These are phyloP conservation scores for Anorthoa munda DNA, from an alignment of 2,888 invertebrate genomes.

Conservation along the genomic window DNA sequence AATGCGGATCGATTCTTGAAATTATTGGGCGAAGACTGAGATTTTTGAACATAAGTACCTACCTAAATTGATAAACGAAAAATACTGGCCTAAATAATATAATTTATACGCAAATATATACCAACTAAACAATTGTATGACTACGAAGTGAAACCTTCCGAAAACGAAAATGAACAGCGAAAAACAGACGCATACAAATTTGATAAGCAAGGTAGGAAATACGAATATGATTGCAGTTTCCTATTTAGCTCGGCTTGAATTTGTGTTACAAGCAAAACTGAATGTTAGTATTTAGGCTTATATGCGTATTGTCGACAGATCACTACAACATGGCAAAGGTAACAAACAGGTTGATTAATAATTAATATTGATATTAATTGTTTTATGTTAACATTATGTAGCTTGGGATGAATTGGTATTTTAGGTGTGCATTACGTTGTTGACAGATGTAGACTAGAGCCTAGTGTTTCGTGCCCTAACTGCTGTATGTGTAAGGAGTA, in stretches of 20 bases:
- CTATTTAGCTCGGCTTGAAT: neutral
- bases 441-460: constrained; percentile 38
- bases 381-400: constrained; percentile 16
- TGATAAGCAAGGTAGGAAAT: constrained; percentile 30
- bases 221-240: constrained; percentile 20
- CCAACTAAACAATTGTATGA: neutral
- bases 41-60: neutral
- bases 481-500: constrained; percentile 32
- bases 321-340: constrained; percentile 18
- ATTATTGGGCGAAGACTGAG: constrained; percentile 1
- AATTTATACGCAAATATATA: neutral
- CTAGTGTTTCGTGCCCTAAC: constrained; percentile 23
- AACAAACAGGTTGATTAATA: constrained; percentile 20
- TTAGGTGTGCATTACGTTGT: constrained; percentile 44
- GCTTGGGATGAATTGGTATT: constrained; percentile 40
- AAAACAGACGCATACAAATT: neutral
- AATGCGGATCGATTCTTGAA: constrained; percentile 4
- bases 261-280: neutral
- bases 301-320: constrained; percentile 15
- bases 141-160: neutral
- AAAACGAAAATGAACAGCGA: neutral
- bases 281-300: constrained; percentile 10
- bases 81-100: neutral
- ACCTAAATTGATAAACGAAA: neutral
- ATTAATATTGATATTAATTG: constrained; percentile 1